A percentile compares a stretch with the other conserved stretches of the same genome.
Conservation (phyloP, 2,888 invertebrate genomes). For the Tenthredo livida region DNA sequence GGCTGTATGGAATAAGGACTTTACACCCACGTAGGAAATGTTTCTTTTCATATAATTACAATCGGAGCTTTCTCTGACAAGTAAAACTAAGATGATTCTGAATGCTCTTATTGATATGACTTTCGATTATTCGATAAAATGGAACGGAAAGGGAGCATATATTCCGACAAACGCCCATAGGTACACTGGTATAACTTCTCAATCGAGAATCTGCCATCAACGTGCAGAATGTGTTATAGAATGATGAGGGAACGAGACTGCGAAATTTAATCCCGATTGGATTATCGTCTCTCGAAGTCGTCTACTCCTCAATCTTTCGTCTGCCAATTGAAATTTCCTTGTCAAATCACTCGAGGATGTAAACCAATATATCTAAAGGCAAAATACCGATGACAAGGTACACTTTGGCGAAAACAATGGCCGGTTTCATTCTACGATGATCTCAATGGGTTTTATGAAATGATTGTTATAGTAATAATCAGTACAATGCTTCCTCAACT, state of each 20-base stretch:
- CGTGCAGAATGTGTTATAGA: background rate
- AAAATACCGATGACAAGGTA: background rate
- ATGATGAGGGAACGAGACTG: background rate
- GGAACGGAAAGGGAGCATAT: too few species aligned
- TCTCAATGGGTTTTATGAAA: background rate
- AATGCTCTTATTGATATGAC: too few species aligned
- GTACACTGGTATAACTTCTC: too few species aligned
- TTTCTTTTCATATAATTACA: too few species aligned
- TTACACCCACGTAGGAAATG: too few species aligned
- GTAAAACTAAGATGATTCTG: too few species aligned
- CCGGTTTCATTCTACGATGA: background rate
- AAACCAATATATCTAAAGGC: background rate
- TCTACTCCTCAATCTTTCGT: background rate
- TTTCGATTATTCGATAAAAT: too few species aligned
- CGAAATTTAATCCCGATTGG: slow-evolving; percentile 6
- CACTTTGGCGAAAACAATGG: background rate
- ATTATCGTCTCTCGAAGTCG: background rate
- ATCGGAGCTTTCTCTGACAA: too few species aligned
- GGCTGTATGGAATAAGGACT: background rate
- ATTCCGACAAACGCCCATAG: too few species aligned
- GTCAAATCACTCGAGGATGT: background rate
- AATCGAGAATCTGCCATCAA: background rate
- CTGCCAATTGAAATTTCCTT: background rate
- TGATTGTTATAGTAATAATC: background rate
- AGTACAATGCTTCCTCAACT: background rate